A percentile compares a stretch with the other conserved stretches of the same genome.
These are phyloP conservation scores for Lipotes vexillifer DNA, from an alignment of 2,113 vertebrate species.

Conservation along the genomic window DNA sequence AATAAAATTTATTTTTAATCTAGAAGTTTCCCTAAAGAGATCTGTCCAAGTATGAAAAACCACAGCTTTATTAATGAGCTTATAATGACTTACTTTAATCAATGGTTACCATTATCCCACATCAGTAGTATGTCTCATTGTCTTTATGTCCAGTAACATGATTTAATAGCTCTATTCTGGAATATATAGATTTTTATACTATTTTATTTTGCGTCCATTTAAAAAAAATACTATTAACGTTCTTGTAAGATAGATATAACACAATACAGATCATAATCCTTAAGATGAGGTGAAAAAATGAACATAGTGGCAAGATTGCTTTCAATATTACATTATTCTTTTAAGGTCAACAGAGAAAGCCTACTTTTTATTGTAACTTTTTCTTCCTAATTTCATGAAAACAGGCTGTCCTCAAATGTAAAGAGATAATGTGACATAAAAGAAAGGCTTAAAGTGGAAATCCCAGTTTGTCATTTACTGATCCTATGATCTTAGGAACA, in stretches of 20 bases:
- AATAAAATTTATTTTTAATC: conserved; percentile 28
- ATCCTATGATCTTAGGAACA: neutral
- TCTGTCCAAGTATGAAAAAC: neutral
- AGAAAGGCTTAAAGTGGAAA: neutral
- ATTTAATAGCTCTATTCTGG: neutral
- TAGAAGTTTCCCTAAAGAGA: neutral
- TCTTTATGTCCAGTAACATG: neutral
- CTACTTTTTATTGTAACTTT: neutral
- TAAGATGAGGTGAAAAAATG: neutral
- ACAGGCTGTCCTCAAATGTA: neutral
- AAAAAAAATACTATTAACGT: neutral
- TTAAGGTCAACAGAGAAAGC: neutral
- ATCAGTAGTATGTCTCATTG: neutral
- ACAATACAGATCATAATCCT: neutral
- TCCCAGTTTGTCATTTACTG: neutral
- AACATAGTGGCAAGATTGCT: neutral
- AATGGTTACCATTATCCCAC: neutral
- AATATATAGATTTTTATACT: neutral
- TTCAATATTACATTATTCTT: neutral
- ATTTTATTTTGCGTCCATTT: neutral
- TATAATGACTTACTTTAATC: neutral
- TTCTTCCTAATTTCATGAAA: conserved; percentile 4
- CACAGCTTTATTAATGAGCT: neutral
- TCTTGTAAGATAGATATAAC: neutral
- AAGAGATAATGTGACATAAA: neutral